Base-by-base conservation (phyloP, 2,797 vertebrate genomes). In the Lithobates sylvaticus region DNA sequence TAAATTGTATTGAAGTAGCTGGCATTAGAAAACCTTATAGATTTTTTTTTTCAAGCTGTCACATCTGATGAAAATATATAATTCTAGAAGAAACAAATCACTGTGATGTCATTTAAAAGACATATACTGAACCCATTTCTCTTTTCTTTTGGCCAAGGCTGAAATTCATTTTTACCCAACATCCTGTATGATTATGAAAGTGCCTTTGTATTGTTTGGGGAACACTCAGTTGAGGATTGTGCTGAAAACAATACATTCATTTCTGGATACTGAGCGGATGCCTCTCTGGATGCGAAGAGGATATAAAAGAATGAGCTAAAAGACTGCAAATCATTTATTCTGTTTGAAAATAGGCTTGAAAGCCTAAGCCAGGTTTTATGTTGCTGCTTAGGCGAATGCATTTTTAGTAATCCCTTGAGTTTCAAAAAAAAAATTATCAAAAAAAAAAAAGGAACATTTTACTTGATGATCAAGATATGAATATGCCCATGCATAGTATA, bases 21-120 rank as follows among this genome's bases (percentile, higher is more conserved):
- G 91, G 77, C 81, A 34, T 88, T 90, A 72, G 68, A 84, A 91
- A 84, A 73, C 84, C 70, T 32, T 18, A 2, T 88, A 82, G 86
- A 58, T 88, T 91, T 91, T 7, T 29, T 29, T 29, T 92, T 91
- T 89, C 89, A 90, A 91, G 89, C 88, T 87, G 72, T 90, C 27
- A 34, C 86, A 87, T 87, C 88, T 89, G 89, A 88, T 88, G 87
- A 88, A 92, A 93, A 91, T 88, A 58, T 85, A 83, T 90, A 91
- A 89, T 76, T 87, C 44, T 27, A 50, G 72, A 88, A 89, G 81
- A 69, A 89, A 90, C 88, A 80, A 79, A 78, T 42, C 18, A 4
- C n/a, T 16, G 85, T 89, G 88, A 70, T 88, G 67, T 74, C 54
- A 69, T 71, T 86, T 85, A 88, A 86, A 89, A 68, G n/a, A 54